These are phyloP conservation scores for Eremophila alpestris DNA, from an alignment of 2,797 vertebrate genomes.

Conservation along the genomic window DNA sequence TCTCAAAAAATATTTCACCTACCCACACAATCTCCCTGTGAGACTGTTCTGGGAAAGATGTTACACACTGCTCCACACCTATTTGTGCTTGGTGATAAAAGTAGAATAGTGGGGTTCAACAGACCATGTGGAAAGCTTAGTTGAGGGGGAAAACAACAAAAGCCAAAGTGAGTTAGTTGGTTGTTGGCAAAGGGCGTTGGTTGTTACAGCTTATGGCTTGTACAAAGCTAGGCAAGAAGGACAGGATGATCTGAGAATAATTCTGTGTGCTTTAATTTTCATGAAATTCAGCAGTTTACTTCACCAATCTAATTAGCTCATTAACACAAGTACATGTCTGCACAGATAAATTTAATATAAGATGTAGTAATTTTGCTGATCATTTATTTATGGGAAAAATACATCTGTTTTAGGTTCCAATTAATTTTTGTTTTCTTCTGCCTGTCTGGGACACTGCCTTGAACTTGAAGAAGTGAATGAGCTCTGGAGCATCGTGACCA, in stretches of 20 bases:
- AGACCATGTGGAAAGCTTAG: not conserved
- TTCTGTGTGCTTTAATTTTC: not conserved
- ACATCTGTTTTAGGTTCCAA: fast-evolving
- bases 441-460: not conserved
- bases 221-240: not conserved
- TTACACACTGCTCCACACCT: not conserved
- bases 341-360: not conserved
- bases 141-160: not conserved
- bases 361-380: not conserved
- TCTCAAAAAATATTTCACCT: slow-evolving; percentile 3
- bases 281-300: not conserved
- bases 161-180: not conserved
- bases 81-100: not conserved
- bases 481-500: not conserved
- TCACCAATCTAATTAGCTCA: not conserved
- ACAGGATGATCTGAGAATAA: not conserved
- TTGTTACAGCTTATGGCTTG: not conserved
- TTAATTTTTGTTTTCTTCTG: not conserved
- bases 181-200: not conserved
- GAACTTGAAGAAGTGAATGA: not conserved
- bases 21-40: not conserved
- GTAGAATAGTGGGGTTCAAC: not conserved
- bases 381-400: not conserved
- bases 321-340: not conserved
- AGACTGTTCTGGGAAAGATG: slow-evolving; percentile 7